phyloP scores from a whole-genome alignment of 2,797 vertebrate genomes.

The Naso thynnoides region DNA sequence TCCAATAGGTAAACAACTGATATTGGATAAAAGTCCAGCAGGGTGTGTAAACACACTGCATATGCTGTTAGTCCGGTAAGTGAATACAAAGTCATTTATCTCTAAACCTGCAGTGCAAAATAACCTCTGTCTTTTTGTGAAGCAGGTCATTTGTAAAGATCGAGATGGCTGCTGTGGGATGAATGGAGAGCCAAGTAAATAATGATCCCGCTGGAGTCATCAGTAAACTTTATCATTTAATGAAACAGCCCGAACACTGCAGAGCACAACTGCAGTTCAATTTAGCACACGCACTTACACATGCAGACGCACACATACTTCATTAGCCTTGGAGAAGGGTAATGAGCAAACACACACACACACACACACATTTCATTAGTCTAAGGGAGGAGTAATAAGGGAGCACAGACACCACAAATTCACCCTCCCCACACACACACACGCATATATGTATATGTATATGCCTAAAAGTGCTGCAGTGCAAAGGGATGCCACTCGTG shows the following conservation, averaged over 20 bases:
- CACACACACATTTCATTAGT: conserved; percentile 73
- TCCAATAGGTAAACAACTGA: conserved; percentile 30
- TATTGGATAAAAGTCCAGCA: conserved; percentile 31
- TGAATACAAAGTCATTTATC: conserved; percentile 65
- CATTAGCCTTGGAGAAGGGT: conserved; percentile 77
- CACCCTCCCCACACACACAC: conserved; percentile 23
- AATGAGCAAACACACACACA: conserved; percentile 74
- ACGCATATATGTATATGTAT: not conserved
- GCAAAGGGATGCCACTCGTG: conserved; percentile 53
- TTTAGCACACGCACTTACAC: conserved; percentile 72
- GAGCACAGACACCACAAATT: conserved; percentile 55
- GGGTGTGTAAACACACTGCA: conserved; percentile 44
- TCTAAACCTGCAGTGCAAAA: conserved; percentile 69
- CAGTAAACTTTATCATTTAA: conserved; percentile 86
- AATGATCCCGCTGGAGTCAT: conserved; percentile 80
- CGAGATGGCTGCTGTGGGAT: conserved; percentile 64
- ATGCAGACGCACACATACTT: conserved; percentile 69
- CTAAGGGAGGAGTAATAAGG: conserved; percentile 70
- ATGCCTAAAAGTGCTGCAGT: conserved; percentile 27
- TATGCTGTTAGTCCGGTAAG: conserved; percentile 48
- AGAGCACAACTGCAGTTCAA: conserved; percentile 78
- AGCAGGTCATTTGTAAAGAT: conserved; percentile 81
- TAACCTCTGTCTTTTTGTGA: conserved; percentile 67
- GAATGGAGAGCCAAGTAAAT: conserved; percentile 77
- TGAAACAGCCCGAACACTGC: conserved; percentile 79